phyloP scores from a whole-genome alignment of 1,140 invertebrate species.

The Meloidogyne floridensis region DNA sequence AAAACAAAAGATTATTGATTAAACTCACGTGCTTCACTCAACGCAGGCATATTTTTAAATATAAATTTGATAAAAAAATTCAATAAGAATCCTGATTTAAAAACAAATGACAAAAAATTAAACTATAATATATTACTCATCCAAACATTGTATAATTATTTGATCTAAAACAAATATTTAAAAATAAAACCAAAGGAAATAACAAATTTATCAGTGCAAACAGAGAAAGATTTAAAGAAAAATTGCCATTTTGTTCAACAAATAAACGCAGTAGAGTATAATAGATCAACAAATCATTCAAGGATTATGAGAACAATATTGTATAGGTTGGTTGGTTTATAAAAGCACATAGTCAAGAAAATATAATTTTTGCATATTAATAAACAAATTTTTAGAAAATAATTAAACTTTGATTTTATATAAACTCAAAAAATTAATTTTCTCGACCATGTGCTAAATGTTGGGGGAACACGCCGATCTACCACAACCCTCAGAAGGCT shows the following conservation, averaged over 20 bases:
- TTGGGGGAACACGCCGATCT: too few relatives aligned
- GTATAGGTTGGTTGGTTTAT: background rate
- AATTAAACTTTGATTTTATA: too few relatives aligned
- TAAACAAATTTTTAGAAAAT: too few relatives aligned
- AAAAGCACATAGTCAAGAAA: background rate
- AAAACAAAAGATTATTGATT: too few relatives aligned
- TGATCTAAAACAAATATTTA: background rate
- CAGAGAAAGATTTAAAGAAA: background rate
- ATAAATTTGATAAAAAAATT: background rate
- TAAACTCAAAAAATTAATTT: too few relatives aligned
- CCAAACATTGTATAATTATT: too few relatives aligned
- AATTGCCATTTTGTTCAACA: background rate
- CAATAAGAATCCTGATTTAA: too few relatives aligned
- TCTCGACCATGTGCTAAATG: too few relatives aligned
- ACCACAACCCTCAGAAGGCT: too few relatives aligned
- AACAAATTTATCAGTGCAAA: constrained; percentile 9
- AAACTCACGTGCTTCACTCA: background rate
- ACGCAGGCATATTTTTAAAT: background rate
- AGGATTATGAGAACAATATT: background rate
- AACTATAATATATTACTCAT: too few relatives aligned
- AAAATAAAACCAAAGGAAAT: background rate
- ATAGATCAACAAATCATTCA: background rate
- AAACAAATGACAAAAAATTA: too few relatives aligned
- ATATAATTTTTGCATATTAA: background rate
- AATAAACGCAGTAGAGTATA: background rate